Evolutionary conservation across 1,140 invertebrate genomes (phyloP).

Genomic region (Magallana ariakensis): DNA sequence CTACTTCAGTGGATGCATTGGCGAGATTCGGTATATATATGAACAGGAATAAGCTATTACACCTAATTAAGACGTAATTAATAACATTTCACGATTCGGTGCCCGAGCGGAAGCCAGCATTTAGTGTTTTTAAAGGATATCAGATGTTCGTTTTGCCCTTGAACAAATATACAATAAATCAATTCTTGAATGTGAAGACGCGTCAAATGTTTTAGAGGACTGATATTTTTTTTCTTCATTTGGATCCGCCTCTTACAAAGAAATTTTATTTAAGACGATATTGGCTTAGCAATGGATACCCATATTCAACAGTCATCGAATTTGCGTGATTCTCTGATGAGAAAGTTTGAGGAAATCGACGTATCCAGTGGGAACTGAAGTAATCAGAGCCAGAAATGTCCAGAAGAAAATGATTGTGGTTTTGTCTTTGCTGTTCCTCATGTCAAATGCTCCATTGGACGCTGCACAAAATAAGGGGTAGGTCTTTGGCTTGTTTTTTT

Average conservation of each 20-base stretch:
- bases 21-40: neutral
- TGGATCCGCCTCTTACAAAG: neutral
- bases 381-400: neutral
- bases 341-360: neutral
- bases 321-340: neutral
- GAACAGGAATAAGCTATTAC: constrained; percentile 5
- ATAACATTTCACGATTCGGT: constrained; percentile 24
- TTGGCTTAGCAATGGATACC: neutral
- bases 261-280: neutral
- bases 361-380: neutral
- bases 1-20: neutral
- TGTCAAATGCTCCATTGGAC: neutral
- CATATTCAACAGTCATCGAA: neutral
- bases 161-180: constrained; percentile 32
- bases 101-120: neutral
- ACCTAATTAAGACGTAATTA: constrained; percentile 28
- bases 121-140: constrained; percentile 21
- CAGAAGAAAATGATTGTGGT: constrained; percentile 3
- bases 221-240: neutral
- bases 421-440: neutral
- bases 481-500: neutral
- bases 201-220: neutral
- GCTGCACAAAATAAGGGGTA: neutral
- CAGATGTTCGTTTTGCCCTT: constrained; percentile 8
- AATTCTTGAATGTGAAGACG: constrained; percentile 13